Evolutionary conservation across 37 sponge, comb jelly and placozoan genomes (phyloP).

Genomic region (Diacarnus erythraeanus): DNA sequence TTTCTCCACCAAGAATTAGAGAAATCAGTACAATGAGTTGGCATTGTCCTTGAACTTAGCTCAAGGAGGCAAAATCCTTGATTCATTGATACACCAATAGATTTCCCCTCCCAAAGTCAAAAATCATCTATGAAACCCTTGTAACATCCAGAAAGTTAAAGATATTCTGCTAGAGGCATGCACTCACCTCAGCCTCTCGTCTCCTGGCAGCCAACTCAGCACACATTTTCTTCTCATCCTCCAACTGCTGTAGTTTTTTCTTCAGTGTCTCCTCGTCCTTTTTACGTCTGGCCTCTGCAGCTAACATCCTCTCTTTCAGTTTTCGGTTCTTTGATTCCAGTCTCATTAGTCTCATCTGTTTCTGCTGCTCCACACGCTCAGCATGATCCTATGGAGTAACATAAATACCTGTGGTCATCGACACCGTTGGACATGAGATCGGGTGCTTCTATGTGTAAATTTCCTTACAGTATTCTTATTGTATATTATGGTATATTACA

Average conservation of each 20-base stretch:
- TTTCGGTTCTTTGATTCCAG: background rate
- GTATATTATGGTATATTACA: too few species aligned
- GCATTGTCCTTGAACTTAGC: too few species aligned
- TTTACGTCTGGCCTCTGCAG: background rate
- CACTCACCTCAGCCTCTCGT: slow-evolving; percentile 10
- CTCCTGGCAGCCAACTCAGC: background rate
- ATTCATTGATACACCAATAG: too few species aligned
- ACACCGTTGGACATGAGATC: background rate
- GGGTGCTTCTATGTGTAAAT: background rate
- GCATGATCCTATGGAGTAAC: too few species aligned
- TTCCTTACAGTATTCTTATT: background rate
- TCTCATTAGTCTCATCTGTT: background rate
- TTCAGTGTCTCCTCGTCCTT: slow-evolving; percentile 3
- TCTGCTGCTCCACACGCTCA: background rate
- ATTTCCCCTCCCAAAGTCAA: too few species aligned
- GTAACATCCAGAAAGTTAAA: too few species aligned
- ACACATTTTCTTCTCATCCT: background rate
- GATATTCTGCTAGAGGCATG: too few species aligned
- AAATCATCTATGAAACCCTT: too few species aligned
- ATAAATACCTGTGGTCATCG: too few species aligned
- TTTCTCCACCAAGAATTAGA: too few species aligned
- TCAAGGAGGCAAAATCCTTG: too few species aligned
- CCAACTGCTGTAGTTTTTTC: background rate
- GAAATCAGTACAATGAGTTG: too few species aligned
- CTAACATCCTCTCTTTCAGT: background rate